A percentile compares a stretch with the other conserved stretches of the same genome.
Conservation (phyloP, 1,140 invertebrate genomes). For the Aphidius ervi region DNA sequence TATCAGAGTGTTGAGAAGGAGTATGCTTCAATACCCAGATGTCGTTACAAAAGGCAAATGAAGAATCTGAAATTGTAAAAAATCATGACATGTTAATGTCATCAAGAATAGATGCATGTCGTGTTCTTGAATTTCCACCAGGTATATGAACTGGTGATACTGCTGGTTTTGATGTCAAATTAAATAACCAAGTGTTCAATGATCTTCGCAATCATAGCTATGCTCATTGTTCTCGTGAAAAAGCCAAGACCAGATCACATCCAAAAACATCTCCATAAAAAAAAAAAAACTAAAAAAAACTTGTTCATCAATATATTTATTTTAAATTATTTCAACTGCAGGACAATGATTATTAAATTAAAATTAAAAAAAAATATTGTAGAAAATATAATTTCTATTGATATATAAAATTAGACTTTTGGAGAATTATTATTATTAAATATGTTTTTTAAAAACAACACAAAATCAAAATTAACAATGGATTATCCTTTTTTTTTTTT, state of each 20-base stretch:
- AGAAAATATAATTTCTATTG: too few species aligned
- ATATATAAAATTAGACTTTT: too few species aligned
- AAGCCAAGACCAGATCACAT: slow-evolving; percentile 38
- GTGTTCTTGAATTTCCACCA: slow-evolving; percentile 81
- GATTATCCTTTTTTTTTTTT: too few species aligned
- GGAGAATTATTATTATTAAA: too few species aligned
- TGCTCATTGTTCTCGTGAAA: slow-evolving; percentile 43
- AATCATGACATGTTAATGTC: slow-evolving; percentile 88
- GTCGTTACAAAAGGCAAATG: slow-evolving; percentile 70
- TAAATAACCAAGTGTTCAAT: slow-evolving; percentile 84
- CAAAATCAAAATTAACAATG: too few species aligned
- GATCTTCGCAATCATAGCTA: slow-evolving; percentile 46
- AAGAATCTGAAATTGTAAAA: slow-evolving; percentile 80
- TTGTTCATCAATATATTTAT: too few species aligned
- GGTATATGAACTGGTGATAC: slow-evolving; percentile 84
- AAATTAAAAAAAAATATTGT: too few species aligned
- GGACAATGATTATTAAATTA: too few species aligned
- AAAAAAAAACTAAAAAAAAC: background rate
- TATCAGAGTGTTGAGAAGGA: slow-evolving; percentile 65
- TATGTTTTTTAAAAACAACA: too few species aligned
- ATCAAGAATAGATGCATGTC: slow-evolving; percentile 81
- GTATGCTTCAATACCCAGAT: slow-evolving; percentile 67
- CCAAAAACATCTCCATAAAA: slow-evolving; percentile 13
- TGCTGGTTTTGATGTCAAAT: slow-evolving; percentile 82
- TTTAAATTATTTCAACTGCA: too few species aligned